A percentile compares a stretch with the other conserved stretches of the same genome.
Conservation (phyloP, 2,888 invertebrate genomes). For the Zonitis immaculata region DNA sequence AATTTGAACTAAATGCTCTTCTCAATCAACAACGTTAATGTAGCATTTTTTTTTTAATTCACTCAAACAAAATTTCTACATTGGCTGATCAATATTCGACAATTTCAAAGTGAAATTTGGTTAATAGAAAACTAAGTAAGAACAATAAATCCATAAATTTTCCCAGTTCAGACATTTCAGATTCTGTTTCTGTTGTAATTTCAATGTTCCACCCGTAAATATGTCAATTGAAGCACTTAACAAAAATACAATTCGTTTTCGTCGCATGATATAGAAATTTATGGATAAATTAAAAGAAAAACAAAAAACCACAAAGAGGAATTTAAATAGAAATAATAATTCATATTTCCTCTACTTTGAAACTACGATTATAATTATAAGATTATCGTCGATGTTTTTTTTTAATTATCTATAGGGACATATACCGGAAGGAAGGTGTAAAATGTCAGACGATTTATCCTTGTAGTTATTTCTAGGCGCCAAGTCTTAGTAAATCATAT, state of each 20-base stretch:
- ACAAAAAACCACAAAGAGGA: neutral
- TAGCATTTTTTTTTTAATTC: too few relatives aligned
- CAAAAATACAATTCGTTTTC: conserved; percentile 18
- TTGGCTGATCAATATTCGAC: too few relatives aligned
- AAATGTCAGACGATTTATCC: neutral
- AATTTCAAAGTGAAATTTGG: neutral
- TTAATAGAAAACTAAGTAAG: neutral
- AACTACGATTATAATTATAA: neutral
- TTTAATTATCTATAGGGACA: neutral
- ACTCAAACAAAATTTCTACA: too few relatives aligned
- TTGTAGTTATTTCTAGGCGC: neutral
- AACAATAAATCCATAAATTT: conserved; percentile 13
- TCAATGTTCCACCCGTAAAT: conserved; percentile 16
- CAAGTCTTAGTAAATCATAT: neutral
- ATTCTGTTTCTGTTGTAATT: neutral
- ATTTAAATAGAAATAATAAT: conserved; percentile 12
- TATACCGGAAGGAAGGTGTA: neutral
- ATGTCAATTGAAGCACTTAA: conserved; percentile 21
- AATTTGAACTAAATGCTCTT: too few relatives aligned
- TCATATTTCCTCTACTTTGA: neutral
- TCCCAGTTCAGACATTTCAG: conserved; percentile 7
- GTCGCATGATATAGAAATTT: conserved; percentile 15
- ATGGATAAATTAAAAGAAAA: conserved; percentile 11
- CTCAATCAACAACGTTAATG: too few relatives aligned
- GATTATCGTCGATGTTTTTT: neutral